These are phyloP conservation scores for Macropis europaea DNA, from an alignment of 2,888 invertebrate species.

Conservation along the genomic window DNA sequence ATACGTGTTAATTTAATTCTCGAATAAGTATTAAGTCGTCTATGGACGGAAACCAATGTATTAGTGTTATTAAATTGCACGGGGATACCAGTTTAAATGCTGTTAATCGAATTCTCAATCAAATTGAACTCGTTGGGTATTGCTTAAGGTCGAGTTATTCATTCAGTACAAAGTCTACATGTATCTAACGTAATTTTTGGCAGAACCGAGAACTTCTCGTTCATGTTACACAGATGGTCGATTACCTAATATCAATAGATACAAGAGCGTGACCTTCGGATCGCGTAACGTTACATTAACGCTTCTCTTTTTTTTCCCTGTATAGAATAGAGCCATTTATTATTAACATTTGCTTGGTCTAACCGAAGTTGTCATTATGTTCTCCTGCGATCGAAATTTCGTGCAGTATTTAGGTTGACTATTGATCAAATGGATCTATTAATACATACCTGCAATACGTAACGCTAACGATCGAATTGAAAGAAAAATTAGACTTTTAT, in stretches of 20 bases:
- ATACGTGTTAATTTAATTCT: no score
- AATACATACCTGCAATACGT: not conserved
- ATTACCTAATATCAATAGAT: conserved; percentile 68
- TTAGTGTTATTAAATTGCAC: no score
- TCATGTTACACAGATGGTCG: conserved; percentile 31
- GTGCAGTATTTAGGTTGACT: not conserved
- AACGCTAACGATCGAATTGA: not conserved
- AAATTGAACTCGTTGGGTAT: not conserved
- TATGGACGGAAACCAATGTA: no score
- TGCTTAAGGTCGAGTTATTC: not conserved
- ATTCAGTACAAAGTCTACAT: not conserved
- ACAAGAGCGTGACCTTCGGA: conserved; percentile 54
- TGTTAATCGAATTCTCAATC: not conserved
- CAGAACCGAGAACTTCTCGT: conserved; percentile 28
- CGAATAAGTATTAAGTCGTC: no score
- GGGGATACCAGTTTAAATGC: not conserved
- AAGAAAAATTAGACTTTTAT: not conserved
- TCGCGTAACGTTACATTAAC: conserved; percentile 67
- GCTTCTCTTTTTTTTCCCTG: conserved; percentile 28
- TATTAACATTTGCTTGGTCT: conserved; percentile 27
- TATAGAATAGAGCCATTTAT: conserved; percentile 23
- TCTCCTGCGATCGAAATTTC: not conserved
- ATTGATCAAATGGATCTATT: not conserved
- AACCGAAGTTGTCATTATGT: not conserved
- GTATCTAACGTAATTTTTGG: conserved; percentile 40